A percentile compares a stretch with the other conserved stretches of the same genome.
Conservation (phyloP, 2,888 invertebrate genomes). For the Heliconius aoede region DNA sequence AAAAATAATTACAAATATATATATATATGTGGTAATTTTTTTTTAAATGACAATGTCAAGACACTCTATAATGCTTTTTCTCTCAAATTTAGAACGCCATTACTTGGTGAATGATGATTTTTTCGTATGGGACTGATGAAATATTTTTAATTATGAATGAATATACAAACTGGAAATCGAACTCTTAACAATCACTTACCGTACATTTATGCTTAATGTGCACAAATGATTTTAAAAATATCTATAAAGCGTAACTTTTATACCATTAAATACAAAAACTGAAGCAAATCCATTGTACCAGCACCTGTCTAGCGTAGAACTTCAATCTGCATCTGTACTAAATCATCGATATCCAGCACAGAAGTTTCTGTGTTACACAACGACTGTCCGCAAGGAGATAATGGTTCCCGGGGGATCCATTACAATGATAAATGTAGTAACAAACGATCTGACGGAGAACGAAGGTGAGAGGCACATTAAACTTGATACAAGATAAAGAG, state of each 20-base stretch:
- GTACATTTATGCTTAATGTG: too few species aligned
- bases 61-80: too few species aligned
- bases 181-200: too few species aligned
- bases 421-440: conserved; percentile 42
- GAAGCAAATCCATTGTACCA: neutral
- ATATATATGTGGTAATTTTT: too few species aligned
- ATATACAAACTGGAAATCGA: too few species aligned
- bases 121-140: too few species aligned
- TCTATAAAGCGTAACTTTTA: neutral
- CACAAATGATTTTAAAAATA: neutral
- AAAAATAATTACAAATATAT: too few species aligned
- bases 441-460: conserved; percentile 39
- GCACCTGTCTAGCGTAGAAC: neutral
- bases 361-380: conserved; percentile 27
- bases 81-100: too few species aligned
- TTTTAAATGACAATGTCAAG: too few species aligned
- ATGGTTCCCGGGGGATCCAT: conserved; percentile 38
- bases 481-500: conserved; percentile 24
- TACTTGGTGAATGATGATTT: too few species aligned
- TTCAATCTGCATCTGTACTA: conserved; percentile 10
- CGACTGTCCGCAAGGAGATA: conserved; percentile 37
- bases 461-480: conserved; percentile 32
- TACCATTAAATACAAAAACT: neutral
- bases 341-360: conserved; percentile 28
- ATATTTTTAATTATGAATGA: too few species aligned